Percentiles rank a stretch among this genome's conserved stretches.
Evolutionary conservation across 2,113 vertebrate species (phyloP).

Genomic region (Nyctibius bracteatus): DNA sequence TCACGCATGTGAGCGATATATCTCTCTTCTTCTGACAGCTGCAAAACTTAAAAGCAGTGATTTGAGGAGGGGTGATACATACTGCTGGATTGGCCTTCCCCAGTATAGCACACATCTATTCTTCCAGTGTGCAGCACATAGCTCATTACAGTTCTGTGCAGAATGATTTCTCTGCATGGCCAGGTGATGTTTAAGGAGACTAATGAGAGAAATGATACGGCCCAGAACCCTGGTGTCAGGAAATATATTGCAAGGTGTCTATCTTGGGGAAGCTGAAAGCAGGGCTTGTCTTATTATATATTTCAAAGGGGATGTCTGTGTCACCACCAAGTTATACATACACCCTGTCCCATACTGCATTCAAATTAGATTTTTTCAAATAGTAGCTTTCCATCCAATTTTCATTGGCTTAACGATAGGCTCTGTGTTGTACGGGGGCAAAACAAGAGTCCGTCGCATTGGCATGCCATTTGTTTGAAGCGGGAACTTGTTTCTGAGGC

Average conservation of each 20-base stretch:
- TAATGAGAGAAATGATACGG: slow-evolving; percentile 50
- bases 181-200: slow-evolving; percentile 45
- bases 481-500: neutral
- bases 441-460: neutral
- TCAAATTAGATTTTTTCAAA: neutral
- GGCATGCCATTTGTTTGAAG: neutral
- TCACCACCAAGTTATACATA: neutral
- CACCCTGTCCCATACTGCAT: neutral
- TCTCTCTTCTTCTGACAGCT: neutral
- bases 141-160: neutral
- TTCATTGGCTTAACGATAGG: neutral
- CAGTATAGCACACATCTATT: neutral
- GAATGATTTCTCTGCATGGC: slow-evolving; percentile 10
- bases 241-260: slow-evolving; percentile 54
- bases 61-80: neutral
- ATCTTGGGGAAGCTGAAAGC: slow-evolving; percentile 9
- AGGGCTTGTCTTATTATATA: neutral
- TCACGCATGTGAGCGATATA: rapidly evolving
- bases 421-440: neutral
- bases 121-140: neutral
- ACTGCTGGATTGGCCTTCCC: neutral
- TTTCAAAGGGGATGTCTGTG: slow-evolving; percentile 47
- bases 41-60: neutral
- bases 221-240: slow-evolving; percentile 55
- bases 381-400: neutral